These are phyloP conservation scores for Lasaia peninsularis DNA, from an alignment of 1,140 invertebrate genomes.

Conservation along the genomic window DNA sequence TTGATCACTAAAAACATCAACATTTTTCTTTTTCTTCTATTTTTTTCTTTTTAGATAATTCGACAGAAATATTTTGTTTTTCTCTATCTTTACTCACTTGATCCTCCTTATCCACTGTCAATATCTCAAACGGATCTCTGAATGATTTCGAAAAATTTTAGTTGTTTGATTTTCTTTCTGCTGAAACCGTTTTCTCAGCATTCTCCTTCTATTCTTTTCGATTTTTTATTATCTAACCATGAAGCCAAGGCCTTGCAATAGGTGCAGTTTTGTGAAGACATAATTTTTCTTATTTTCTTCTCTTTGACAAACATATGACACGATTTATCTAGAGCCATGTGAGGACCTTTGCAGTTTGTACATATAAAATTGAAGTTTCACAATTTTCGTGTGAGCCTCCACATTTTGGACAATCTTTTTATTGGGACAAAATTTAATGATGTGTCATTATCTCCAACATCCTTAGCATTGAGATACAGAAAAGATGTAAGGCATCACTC, in stretches of 20 bases:
- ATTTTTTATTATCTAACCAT: not conserved
- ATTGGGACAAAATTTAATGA: constrained; percentile 1
- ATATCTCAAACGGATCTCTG: too few relatives aligned
- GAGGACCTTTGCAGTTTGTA: not conserved
- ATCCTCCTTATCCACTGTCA: too few relatives aligned
- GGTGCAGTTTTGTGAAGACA: not conserved
- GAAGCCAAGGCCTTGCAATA: not conserved
- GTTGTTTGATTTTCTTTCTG: too few relatives aligned
- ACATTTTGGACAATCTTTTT: constrained; percentile 15
- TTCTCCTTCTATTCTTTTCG: not conserved
- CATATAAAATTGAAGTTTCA: not conserved
- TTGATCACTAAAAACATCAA: too few relatives aligned
- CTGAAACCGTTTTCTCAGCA: too few relatives aligned
- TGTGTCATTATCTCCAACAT: constrained; percentile 13
- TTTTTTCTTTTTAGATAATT: too few relatives aligned
- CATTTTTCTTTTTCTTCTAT: too few relatives aligned
- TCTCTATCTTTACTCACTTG: too few relatives aligned
- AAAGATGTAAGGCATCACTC: too few relatives aligned
- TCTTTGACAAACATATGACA: not conserved
- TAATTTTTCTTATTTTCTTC: not conserved
- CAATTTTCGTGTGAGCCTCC: constrained; percentile 9
- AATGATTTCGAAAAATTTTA: too few relatives aligned
- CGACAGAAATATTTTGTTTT: too few relatives aligned
- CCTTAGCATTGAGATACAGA: constrained; percentile 7
- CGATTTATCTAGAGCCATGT: not conserved